These are phyloP conservation scores for Hydrotaea cyrtoneurina DNA, from an alignment of 2,888 invertebrate genomes.

Conservation along the genomic window DNA sequence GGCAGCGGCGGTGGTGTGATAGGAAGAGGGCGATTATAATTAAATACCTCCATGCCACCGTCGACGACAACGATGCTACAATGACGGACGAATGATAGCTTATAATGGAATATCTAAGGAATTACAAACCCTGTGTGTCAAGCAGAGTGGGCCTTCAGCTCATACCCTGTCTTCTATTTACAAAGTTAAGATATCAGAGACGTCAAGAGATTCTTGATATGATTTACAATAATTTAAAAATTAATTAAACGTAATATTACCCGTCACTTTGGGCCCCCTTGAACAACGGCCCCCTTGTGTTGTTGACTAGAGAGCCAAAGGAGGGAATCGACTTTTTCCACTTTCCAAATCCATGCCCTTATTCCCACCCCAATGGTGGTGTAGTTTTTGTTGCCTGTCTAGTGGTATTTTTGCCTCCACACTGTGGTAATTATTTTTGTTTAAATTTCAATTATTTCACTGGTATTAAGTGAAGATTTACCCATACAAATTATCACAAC, in stretches of 20 bases:
- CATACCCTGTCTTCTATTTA: too few species aligned
- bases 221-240: background rate
- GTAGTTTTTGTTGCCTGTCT: too few species aligned
- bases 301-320: too few species aligned
- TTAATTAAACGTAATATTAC: too few species aligned
- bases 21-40: background rate
- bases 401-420: background rate
- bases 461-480: slow-evolving; percentile 7
- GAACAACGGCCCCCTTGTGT: too few species aligned
- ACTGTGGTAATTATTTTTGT: slow-evolving; percentile 11
- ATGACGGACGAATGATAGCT: background rate
- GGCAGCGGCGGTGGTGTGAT: too few species aligned
- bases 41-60: background rate
- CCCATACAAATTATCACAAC: background rate
- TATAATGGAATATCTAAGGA: background rate
- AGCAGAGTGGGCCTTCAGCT: too few species aligned
- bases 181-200: background rate
- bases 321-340: too few species aligned
- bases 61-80: background rate
- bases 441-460: slow-evolving; percentile 21
- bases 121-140: background rate
- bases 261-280: too few species aligned
- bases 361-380: too few species aligned
- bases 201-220: background rate
- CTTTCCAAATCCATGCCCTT: too few species aligned